Evolutionary conservation across 1,140 invertebrate species (phyloP).

Genomic region (Campodea augens): DNA sequence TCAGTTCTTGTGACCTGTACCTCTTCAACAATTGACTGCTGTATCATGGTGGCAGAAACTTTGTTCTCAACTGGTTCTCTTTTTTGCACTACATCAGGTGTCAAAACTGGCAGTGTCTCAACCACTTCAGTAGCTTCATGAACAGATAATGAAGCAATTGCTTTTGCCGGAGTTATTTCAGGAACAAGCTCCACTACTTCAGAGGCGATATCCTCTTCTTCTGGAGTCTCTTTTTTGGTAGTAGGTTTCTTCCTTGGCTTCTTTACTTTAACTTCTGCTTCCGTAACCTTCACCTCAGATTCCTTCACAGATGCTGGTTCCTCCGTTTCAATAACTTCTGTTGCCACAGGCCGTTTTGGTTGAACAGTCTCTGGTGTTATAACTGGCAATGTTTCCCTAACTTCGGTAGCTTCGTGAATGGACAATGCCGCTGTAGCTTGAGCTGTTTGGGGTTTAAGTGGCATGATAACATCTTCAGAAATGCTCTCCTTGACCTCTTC

Average conservation of each 20-base stretch:
- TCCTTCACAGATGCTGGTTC: neutral
- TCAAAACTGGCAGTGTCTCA: too few species aligned
- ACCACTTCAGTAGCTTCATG: too few species aligned
- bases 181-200: constrained; percentile 7
- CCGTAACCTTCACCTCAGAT: constrained; percentile 6
- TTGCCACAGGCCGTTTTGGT: constrained; percentile 1
- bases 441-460: too few species aligned
- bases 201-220: neutral
- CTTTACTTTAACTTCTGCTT: constrained; percentile 8
- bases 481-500: constrained; percentile 13
- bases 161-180: too few species aligned
- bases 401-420: too few species aligned
- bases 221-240: constrained; percentile 5
- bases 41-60: too few species aligned
- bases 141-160: too few species aligned
- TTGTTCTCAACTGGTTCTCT: too few species aligned
- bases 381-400: constrained; percentile 9
- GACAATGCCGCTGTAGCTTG: too few species aligned
- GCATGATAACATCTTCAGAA: too few species aligned
- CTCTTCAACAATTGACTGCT: too few species aligned
- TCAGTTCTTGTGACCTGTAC: constrained; percentile 7
- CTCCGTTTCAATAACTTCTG: constrained; percentile 10
- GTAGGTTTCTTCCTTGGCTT: constrained; percentile 8
- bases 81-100: too few species aligned
- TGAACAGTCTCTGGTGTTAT: neutral